These are phyloP conservation scores for Corynorhinus townsendii DNA, from an alignment of 2,113 vertebrate species.

Conservation along the genomic window DNA sequence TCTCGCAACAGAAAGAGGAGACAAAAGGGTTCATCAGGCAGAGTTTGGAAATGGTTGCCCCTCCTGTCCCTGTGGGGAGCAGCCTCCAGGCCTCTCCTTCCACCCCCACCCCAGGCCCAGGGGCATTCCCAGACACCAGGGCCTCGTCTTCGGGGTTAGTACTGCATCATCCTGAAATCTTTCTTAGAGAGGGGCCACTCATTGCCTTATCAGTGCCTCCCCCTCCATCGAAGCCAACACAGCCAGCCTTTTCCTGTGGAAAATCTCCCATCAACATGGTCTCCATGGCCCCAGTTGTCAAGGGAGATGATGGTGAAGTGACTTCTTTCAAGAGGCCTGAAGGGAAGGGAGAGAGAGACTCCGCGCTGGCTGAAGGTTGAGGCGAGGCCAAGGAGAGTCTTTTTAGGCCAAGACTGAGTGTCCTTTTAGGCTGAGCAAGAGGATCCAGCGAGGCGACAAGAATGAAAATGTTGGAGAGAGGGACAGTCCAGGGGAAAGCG, in stretches of 20 bases:
- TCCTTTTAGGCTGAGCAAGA: neutral
- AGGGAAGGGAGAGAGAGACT: neutral
- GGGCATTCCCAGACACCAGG: neutral
- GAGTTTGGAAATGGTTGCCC: neutral
- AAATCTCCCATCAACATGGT: neutral
- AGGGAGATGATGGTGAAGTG: neutral
- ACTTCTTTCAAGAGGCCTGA: neutral
- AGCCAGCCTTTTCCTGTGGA: neutral
- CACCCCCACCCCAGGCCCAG: neutral
- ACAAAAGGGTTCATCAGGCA: neutral
- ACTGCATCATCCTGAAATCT: neutral
- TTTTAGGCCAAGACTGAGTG: neutral
- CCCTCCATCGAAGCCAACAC: neutral
- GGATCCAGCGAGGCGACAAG: neutral
- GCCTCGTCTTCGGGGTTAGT: neutral
- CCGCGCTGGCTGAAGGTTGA: neutral
- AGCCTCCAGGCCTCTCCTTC: neutral
- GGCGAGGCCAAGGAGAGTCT: neutral
- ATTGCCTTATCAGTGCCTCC: neutral
- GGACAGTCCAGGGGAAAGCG: neutral
- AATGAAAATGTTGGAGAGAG: neutral
- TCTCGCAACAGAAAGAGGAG: neutral
- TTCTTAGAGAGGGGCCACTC: neutral
- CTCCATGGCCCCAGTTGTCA: neutral
- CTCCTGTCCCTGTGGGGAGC: neutral